phyloP scores from a whole-genome alignment of 2,888 invertebrate genomes.

The Eilema caniola region DNA sequence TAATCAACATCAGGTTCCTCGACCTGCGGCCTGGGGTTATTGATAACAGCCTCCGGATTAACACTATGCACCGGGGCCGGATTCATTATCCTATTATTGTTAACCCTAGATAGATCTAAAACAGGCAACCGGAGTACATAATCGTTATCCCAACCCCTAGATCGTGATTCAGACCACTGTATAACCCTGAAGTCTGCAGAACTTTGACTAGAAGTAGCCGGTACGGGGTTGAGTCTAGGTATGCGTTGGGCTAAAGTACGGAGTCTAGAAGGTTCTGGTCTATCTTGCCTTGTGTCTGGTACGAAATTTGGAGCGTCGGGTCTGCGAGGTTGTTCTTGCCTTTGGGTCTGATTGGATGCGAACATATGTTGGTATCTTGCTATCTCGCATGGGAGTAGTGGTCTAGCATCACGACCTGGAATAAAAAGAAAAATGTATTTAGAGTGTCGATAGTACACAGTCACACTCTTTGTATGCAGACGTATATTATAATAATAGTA shows the following conservation, averaged over 20 bases:
- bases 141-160: slow-evolving; percentile 68
- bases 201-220: slow-evolving; percentile 49
- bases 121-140: slow-evolving; percentile 71
- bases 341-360: slow-evolving; percentile 57
- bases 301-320: slow-evolving; percentile 60
- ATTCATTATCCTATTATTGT: slow-evolving; percentile 49
- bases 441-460: no score
- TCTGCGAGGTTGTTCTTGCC: slow-evolving; percentile 52
- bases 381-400: slow-evolving; percentile 83
- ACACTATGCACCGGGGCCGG: slow-evolving; percentile 54
- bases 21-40: slow-evolving; percentile 58
- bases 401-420: slow-evolving; percentile 79
- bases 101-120: slow-evolving; percentile 67
- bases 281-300: slow-evolving; percentile 60
- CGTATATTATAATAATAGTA: no score
- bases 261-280: slow-evolving; percentile 68
- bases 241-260: slow-evolving; percentile 72
- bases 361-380: slow-evolving; percentile 83
- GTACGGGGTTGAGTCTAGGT: slow-evolving; percentile 68
- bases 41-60: slow-evolving; percentile 56
- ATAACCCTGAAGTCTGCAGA: slow-evolving; percentile 65
- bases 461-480: no score
- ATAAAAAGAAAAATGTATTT: neutral
- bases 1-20: slow-evolving; percentile 62
- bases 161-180: slow-evolving; percentile 69